These are phyloP conservation scores for Euwallacea fornicatus DNA, from an alignment of 1,140 invertebrate genomes.

Conservation along the genomic window DNA sequence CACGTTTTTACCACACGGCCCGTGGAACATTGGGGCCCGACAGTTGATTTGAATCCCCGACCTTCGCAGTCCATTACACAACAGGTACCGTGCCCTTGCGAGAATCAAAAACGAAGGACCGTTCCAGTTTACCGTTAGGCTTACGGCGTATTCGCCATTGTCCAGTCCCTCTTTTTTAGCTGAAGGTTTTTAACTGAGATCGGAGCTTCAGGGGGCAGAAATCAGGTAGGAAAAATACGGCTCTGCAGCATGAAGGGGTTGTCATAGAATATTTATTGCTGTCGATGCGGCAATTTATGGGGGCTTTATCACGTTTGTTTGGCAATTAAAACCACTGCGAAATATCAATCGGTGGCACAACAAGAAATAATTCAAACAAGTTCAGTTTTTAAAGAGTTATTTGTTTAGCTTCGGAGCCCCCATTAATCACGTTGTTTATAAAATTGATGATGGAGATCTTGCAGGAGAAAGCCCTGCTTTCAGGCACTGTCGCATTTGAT, in stretches of 20 bases:
- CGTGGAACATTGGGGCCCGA: neutral
- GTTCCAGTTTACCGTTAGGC: neutral
- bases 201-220: neutral
- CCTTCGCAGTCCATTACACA: too few relatives aligned
- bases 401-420: slow-evolving; percentile 24
- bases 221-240: neutral
- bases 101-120: too few relatives aligned
- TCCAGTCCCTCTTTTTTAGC: neutral
- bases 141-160: neutral
- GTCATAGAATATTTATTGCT: neutral
- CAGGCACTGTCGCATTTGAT: too few relatives aligned
- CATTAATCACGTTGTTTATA: slow-evolving; percentile 35
- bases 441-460: slow-evolving; percentile 33
- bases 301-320: neutral
- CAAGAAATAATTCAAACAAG: slow-evolving; percentile 30
- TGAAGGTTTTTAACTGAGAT: neutral
- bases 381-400: slow-evolving; percentile 33
- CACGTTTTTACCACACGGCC: slow-evolving; percentile 19
- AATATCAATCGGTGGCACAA: slow-evolving; percentile 27
- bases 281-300: neutral
- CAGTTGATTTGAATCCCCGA: too few relatives aligned
- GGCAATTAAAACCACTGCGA: slow-evolving; percentile 26
- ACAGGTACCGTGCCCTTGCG: too few relatives aligned
- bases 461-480: slow-evolving; percentile 18
- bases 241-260: neutral